Base-by-base conservation (phyloP, 1,140 invertebrate species). In the Zaprionus gabonicus region DNA sequence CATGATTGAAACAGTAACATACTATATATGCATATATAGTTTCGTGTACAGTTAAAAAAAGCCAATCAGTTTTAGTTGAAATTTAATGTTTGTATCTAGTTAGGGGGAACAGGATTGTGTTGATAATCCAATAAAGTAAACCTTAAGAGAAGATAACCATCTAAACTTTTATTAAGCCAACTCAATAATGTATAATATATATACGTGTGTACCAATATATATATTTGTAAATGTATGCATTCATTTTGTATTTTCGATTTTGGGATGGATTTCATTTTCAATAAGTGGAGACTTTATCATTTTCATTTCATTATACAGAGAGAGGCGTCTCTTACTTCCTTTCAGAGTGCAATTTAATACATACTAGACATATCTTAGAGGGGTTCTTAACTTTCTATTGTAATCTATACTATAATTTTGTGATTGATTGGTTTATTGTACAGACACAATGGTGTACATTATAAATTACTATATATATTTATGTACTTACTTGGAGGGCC, bases 101-200 rank as follows among this genome's bases (percentile, higher is more conserved):
- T 75, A 34, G 67, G 38, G 12, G 23, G 34, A 56, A 46, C 27
- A 31, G 51, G 51, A 57, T 10, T 41, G 46, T 27, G 38, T 58
- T 72, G 31, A 31, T 38, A 25, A 55, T 53, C 64, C 57, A 34
- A 69, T 46, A 69, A 74, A 70, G 41, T 68, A 68, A 41, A 41
- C 46, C 56, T 36, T 36, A 72, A 38, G 25, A 27, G 27, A 65
- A 49, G 38, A 46, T 56, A 71, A 71, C 53, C 49, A 58, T 46
- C 25, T 62, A 56, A 74, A 69, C 23, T 46, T 69, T 34, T 69
- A 53, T 64, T 79, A 82, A 77, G 60, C 27, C 62, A 79, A 79
- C 60, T 75, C 76, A 75, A 76, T 74, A 79, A 73, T 85, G 82
- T 85, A 87, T 80, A 66, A 87, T 87, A 79, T 79, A 65, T 46